Evolutionary conservation across 2,113 vertebrate species (phyloP).

Genomic region (Rana temporaria): DNA sequence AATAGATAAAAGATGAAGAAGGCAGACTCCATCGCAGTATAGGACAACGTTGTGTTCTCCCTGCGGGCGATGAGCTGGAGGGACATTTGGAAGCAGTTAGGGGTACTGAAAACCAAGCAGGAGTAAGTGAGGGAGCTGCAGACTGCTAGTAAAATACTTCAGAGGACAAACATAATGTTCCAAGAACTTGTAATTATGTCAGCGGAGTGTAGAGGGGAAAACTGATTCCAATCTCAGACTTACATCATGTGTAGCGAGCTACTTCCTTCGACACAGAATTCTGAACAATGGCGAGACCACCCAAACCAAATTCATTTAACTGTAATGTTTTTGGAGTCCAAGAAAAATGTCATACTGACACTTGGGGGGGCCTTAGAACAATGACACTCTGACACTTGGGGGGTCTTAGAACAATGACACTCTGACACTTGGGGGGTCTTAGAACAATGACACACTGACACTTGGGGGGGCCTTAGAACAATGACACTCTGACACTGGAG

Average conservation of each 20-base stretch:
- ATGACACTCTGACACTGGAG: too few species aligned
- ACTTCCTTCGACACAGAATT: background rate
- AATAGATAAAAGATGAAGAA: background rate
- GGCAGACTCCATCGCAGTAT: background rate
- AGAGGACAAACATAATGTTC: background rate
- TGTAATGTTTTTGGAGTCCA: too few species aligned
- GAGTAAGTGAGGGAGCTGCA: background rate
- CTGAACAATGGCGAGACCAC: too few species aligned
- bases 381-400: too few species aligned
- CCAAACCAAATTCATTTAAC: too few species aligned
- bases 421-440: too few species aligned
- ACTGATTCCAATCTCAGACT: background rate
- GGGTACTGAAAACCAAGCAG: background rate
- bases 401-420: too few species aligned
- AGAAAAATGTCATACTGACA: too few species aligned
- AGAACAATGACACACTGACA: too few species aligned
- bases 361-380: too few species aligned
- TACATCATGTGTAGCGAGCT: background rate
- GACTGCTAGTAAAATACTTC: background rate
- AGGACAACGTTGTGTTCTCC: background rate
- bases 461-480: too few species aligned
- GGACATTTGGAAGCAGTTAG: slow-evolving; percentile 41
- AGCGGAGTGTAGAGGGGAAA: background rate
- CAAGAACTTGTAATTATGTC: too few species aligned
- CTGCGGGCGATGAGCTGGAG: background rate